These are phyloP conservation scores for Podarcis lilfordi DNA, from an alignment of 2,797 vertebrate genomes.

Conservation along the genomic window DNA sequence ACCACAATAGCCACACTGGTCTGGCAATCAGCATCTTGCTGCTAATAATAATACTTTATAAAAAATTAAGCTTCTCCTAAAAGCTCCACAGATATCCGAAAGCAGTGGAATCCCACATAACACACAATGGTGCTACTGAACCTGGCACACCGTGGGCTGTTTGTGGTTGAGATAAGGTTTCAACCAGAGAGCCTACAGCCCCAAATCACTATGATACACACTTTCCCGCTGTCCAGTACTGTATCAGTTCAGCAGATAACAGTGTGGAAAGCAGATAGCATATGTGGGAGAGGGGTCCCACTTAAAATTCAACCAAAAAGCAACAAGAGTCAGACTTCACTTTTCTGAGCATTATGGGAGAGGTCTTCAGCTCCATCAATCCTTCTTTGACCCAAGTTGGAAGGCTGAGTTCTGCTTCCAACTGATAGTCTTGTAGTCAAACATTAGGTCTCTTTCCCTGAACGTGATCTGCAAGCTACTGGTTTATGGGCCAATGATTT, in stretches of 20 bases:
- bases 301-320: neutral
- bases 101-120: too few species aligned
- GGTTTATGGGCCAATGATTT: neutral
- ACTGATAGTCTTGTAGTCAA: too few species aligned
- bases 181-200: too few species aligned
- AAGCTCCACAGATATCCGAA: neutral
- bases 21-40: neutral
- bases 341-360: neutral
- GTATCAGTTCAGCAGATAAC: neutral
- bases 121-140: neutral
- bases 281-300: too few species aligned
- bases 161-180: neutral
- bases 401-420: neutral
- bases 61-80: neutral
- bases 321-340: neutral
- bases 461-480: neutral
- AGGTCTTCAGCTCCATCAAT: neutral
- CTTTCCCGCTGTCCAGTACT: too few species aligned
- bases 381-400: neutral
- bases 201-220: too few species aligned
- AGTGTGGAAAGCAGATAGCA: neutral
- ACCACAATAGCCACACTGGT: neutral
- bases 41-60: neutral
- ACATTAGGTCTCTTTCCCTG: too few species aligned
- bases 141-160: neutral